These are phyloP conservation scores for Macaca fascicularis DNA, from an alignment of 2,113 vertebrate genomes.

Conservation along the genomic window T2T-MFA8v1.1 NC_088380.1:120114001-120114500, in stretches of 20 bases:
- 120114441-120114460: slow-evolving; percentile 31
- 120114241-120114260: slow-evolving; percentile 12
- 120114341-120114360: background rate
- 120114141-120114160: too few species aligned
- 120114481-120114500: background rate
- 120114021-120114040: too few species aligned
- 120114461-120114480: background rate
- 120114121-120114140: too few species aligned
- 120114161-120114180: too few species aligned
- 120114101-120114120: too few species aligned
- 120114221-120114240: background rate
- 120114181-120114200: too few species aligned
- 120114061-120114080: too few species aligned
- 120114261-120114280: background rate
- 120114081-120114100: too few species aligned
- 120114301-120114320: slow-evolving; percentile 39
- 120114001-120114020: too few species aligned
- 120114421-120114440: background rate
- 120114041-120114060: too few species aligned
- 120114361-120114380: background rate
- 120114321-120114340: background rate
- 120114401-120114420: background rate
- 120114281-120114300: slow-evolving; percentile 17
- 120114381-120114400: slow-evolving; percentile 8
- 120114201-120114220: too few species aligned